phyloP scores from a whole-genome alignment of 2,888 invertebrate species.

The Isoperla grammatica region DNA sequence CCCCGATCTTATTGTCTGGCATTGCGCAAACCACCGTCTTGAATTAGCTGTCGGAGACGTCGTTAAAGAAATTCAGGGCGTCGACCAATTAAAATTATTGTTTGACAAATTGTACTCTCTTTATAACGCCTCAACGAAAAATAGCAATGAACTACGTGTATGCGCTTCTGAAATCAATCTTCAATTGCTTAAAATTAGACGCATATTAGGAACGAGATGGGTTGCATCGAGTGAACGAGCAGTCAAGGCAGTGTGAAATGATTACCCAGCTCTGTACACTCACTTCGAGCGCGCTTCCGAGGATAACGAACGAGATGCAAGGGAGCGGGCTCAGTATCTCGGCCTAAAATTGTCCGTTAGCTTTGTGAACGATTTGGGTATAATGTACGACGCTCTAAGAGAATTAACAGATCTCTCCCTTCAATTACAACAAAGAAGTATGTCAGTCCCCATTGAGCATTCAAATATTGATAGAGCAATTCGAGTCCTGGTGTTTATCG shows the following conservation, averaged over 20 bases:
- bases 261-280: constrained; percentile 18
- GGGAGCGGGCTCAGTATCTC: neutral
- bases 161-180: constrained; percentile 18
- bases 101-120: constrained; percentile 27
- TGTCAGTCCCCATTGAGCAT: neutral
- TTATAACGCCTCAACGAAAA: constrained; percentile 27
- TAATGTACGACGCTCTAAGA: neutral
- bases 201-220: constrained; percentile 25
- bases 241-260: constrained; percentile 26
- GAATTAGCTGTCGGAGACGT: constrained; percentile 25
- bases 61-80: constrained; percentile 25
- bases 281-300: neutral
- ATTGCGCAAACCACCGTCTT: constrained; percentile 26
- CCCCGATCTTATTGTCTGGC: constrained; percentile 27
- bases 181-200: constrained; percentile 26
- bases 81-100: constrained; percentile 29
- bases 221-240: constrained; percentile 25
- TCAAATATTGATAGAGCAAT: neutral
- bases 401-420: neutral
- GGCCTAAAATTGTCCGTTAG: neutral
- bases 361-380: constrained; percentile 1
- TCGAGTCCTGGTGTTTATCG: neutral
- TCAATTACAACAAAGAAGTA: neutral
- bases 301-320: neutral
- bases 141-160: constrained; percentile 23